Evolutionary conservation across 2,113 vertebrate species (phyloP).

Genomic region (Mastomys natalensis): DNA sequence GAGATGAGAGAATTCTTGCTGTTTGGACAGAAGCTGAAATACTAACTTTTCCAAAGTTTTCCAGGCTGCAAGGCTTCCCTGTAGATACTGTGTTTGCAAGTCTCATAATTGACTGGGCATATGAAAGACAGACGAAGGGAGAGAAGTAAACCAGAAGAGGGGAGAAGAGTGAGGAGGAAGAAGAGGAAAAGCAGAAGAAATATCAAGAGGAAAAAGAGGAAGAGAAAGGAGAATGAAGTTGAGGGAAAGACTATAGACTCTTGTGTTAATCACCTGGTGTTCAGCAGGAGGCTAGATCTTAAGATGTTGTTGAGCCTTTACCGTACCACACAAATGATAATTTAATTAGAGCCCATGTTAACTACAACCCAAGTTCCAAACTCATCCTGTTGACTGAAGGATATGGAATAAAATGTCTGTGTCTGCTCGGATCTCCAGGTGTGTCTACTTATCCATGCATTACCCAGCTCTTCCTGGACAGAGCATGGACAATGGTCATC

Average conservation of each 20-base stretch:
- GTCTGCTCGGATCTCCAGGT: not conserved
- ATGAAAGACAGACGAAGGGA: too few species aligned
- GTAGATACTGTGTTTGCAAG: not conserved
- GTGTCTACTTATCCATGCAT: not conserved
- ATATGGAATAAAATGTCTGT: not conserved
- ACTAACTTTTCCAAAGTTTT: not conserved
- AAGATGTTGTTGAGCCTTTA: not conserved
- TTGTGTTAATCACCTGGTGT: too few species aligned
- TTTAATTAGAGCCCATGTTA: not conserved
- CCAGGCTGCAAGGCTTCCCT: not conserved
- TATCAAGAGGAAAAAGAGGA: too few species aligned
- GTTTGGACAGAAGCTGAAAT: too few species aligned
- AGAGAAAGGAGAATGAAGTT: too few species aligned
- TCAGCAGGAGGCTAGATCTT: too few species aligned
- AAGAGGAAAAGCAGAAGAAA: too few species aligned
- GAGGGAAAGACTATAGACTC: too few species aligned
- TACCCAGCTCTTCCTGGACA: not conserved
- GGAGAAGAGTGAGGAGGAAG: too few species aligned
- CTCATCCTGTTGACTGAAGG: not conserved
- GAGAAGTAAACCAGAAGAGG: too few species aligned
- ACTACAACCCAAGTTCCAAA: not conserved
- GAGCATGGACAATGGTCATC: not conserved
- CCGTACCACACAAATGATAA: not conserved
- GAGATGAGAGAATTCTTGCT: not conserved
- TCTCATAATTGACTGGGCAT: not conserved